These are phyloP conservation scores for Pristionchus mayeri DNA, from an alignment of 2,888 invertebrate genomes.

Conservation along the genomic window DNA sequence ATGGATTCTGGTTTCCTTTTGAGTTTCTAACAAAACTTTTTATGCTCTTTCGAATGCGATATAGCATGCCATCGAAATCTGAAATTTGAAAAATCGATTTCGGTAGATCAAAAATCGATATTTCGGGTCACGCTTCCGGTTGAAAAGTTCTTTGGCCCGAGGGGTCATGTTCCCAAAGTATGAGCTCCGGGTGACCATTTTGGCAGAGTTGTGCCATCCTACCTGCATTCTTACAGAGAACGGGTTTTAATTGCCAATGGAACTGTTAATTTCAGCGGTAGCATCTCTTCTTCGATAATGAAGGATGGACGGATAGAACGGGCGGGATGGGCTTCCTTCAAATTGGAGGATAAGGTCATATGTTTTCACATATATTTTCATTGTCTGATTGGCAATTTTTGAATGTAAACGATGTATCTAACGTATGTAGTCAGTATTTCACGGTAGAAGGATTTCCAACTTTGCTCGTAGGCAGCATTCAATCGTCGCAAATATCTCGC, in stretches of 20 bases:
- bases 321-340: slow-evolving; percentile 75
- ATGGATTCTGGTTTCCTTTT: no score
- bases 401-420: background rate
- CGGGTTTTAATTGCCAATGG: background rate
- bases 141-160: no score
- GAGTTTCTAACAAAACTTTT: no score
- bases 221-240: background rate
- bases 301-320: slow-evolving; percentile 72
- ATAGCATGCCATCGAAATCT: no score
- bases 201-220: no score
- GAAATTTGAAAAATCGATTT: no score
- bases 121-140: no score
- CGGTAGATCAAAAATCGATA: no score
- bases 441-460: background rate
- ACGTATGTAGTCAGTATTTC: background rate
- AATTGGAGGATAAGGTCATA: slow-evolving; percentile 65
- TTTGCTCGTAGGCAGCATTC: slow-evolving; percentile 57
- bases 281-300: slow-evolving; percentile 59
- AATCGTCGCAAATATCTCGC: slow-evolving; percentile 66
- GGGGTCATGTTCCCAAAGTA: no score
- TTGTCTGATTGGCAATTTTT: background rate
- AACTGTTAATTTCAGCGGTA: slow-evolving; percentile 55
- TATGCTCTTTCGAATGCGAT: no score
- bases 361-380: background rate
- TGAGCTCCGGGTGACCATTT: no score